Percentiles rank a stretch among this genome's conserved stretches.
These are phyloP conservation scores for Cantharis rustica DNA, from an alignment of 2,888 invertebrate species.

Conservation along the genomic window DNA sequence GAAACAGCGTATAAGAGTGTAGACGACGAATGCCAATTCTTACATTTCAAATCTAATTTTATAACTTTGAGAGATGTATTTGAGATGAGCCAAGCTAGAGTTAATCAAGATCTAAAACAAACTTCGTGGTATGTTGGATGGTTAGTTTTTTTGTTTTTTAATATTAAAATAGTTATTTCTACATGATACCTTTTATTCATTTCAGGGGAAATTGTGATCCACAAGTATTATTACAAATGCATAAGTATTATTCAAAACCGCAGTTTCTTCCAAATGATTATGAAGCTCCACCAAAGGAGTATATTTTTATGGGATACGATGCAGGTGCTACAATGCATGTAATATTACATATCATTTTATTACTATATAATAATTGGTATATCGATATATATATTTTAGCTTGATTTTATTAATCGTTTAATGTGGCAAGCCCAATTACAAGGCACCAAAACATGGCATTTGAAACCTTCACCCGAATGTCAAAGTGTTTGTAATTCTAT, in stretches of 20 bases:
- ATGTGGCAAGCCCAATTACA: slow-evolving; percentile 94
- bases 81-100: slow-evolving; percentile 70
- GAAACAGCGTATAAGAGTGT: slow-evolving; percentile 74
- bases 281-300: slow-evolving; percentile 87
- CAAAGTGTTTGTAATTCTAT: slow-evolving; percentile 75
- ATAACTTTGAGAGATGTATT: slow-evolving; percentile 78
- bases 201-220: slow-evolving; percentile 85
- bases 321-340: slow-evolving; percentile 91
- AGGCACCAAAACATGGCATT: slow-evolving; percentile 83
- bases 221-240: slow-evolving; percentile 72
- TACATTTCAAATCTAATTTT: slow-evolving; percentile 84
- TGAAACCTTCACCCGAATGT: slow-evolving; percentile 87
- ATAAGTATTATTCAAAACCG: slow-evolving; percentile 78
- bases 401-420: slow-evolving; percentile 87
- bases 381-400: slow-evolving; percentile 59
- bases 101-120: slow-evolving; percentile 64
- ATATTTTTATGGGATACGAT: slow-evolving; percentile 90
- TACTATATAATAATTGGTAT: background rate
- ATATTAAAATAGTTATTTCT: background rate
- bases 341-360: slow-evolving; percentile 48
- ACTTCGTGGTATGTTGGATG: slow-evolving; percentile 90
- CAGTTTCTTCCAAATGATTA: slow-evolving; percentile 87
- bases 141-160: slow-evolving; percentile 59
- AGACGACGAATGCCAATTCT: slow-evolving; percentile 83
- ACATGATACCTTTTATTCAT: slow-evolving; percentile 20